These are phyloP conservation scores for Epinotia nisella DNA, from an alignment of 2,888 invertebrate species.

Conservation along the genomic window DNA sequence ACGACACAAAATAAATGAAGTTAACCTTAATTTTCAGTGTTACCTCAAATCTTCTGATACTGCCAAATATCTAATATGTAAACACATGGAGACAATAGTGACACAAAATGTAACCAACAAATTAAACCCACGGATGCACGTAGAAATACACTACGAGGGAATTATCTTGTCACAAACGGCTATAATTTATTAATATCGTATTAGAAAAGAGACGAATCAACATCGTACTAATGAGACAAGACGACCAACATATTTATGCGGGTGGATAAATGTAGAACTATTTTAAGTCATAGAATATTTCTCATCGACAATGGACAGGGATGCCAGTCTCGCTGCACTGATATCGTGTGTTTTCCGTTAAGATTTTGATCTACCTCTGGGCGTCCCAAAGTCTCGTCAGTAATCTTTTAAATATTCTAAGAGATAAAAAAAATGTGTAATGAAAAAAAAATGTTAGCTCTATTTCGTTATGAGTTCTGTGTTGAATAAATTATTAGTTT, in stretches of 20 bases:
- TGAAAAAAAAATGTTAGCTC: slow-evolving; percentile 1
- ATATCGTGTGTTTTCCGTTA: slow-evolving; percentile 25
- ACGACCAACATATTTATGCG: slow-evolving; percentile 17
- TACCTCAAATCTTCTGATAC: too few relatives aligned
- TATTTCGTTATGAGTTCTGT: slow-evolving; percentile 2
- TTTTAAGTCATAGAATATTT: not conserved
- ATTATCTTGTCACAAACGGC: slow-evolving; percentile 29
- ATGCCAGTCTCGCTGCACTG: not conserved
- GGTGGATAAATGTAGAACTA: not conserved
- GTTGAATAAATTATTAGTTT: slow-evolving; percentile 4
- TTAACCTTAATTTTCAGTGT: too few relatives aligned
- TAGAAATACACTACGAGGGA: slow-evolving; percentile 1
- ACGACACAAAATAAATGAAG: not conserved
- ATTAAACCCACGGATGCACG: not conserved
- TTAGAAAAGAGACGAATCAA: slow-evolving; percentile 26
- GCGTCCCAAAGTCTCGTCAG: slow-evolving; percentile 24
- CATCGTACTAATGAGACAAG: slow-evolving; percentile 22
- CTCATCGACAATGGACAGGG: not conserved
- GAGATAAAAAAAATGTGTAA: slow-evolving; percentile 14
- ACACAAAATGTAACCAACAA: not conserved
- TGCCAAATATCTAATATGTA: not conserved
- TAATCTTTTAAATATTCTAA: slow-evolving; percentile 37
- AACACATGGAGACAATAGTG: not conserved
- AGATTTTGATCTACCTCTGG: slow-evolving; percentile 40
- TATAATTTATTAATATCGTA: slow-evolving; percentile 28